Conservation (phyloP, 1,140 invertebrate genomes). For the Lethocerus indicus region DNA sequence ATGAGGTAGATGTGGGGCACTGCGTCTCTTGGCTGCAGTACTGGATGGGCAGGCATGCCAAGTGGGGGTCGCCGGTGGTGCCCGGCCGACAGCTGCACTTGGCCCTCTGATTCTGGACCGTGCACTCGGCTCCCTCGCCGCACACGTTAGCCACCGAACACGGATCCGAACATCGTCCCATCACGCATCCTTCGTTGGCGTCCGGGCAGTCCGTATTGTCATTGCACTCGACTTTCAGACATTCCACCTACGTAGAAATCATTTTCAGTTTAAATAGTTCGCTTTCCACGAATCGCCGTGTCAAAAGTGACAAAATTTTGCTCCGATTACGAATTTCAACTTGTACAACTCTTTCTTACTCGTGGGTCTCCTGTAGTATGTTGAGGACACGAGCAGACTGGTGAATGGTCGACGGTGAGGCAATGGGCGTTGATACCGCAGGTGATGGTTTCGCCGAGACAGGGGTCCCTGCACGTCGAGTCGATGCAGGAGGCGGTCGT, state of each 20-base stretch:
- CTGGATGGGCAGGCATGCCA: slow-evolving; percentile 61
- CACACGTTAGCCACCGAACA: slow-evolving; percentile 65
- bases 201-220: slow-evolving; percentile 55
- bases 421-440: slow-evolving; percentile 67
- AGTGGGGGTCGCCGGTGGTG: slow-evolving; percentile 65
- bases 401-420: slow-evolving; percentile 40
- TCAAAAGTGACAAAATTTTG: background rate
- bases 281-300: background rate
- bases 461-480: slow-evolving; percentile 64
- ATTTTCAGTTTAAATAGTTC: background rate
- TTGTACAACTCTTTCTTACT: slow-evolving; percentile 16
- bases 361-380: slow-evolving; percentile 59
- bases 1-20: slow-evolving; percentile 63
- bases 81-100: slow-evolving; percentile 64
- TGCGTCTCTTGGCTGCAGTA: slow-evolving; percentile 59
- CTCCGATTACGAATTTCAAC: background rate
- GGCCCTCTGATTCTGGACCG: slow-evolving; percentile 35
- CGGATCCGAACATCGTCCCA: slow-evolving; percentile 62
- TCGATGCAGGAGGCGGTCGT: slow-evolving; percentile 56
- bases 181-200: slow-evolving; percentile 49
- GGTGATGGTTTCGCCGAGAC: slow-evolving; percentile 32
- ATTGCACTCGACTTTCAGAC: slow-evolving; percentile 54
- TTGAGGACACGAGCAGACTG: slow-evolving; percentile 53
- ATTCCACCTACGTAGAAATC: slow-evolving; percentile 29
- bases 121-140: slow-evolving; percentile 46